Evolutionary conservation across 2,797 vertebrate species (phyloP), one percentile per base, ranked within the genome.

Genomic region (Pseudomugil gertrudae): DNA sequence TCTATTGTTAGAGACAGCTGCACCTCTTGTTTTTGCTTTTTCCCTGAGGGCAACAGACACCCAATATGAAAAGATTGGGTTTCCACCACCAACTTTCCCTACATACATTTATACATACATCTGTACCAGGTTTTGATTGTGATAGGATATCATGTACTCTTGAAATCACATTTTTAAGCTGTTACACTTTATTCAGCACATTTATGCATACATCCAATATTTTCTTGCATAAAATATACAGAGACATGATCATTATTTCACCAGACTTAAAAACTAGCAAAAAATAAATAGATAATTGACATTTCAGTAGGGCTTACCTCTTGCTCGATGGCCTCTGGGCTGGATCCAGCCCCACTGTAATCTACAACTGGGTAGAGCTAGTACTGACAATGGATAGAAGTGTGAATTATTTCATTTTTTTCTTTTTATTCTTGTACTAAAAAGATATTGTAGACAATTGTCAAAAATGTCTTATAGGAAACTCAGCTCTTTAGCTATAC

Each of bases 1-100:
- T 84, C 91, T 90, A 93, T 94, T 94, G 93, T 94, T 90, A 71
- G 83, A 88, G 93, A 94, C 93, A 95, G 92, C 92, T 94, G 94
- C 92, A 87, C 88, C 91, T 92, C 93, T 91, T 32, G 92, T 89
- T 93, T 80, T 89, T 78, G 70, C 85, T 82, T 83, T 90, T 83
- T 89, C 88, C 90, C 89, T 83, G 75, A 90, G 87, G 89, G 89
- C 80, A 80, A 84, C 86, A 89, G 89, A 91, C 90, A 91, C 87
- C 87, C 87, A 90, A 89, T 87, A 92, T 87, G 87, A 89, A 84
- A 85, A 87, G 89, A 93, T 94, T 86, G 90, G 85, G 91, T 92
- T 94, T 93, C 92, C 65, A 78, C 82, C 79, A 84, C 74, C 83
- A 84, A 82, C 77, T 69, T 81, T 78, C 85, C 80, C 74, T 64